A percentile compares a stretch with the other conserved stretches of the same genome.
Conservation (phyloP, 2,797 vertebrate species). For the Eulemur coronatus region DNA sequence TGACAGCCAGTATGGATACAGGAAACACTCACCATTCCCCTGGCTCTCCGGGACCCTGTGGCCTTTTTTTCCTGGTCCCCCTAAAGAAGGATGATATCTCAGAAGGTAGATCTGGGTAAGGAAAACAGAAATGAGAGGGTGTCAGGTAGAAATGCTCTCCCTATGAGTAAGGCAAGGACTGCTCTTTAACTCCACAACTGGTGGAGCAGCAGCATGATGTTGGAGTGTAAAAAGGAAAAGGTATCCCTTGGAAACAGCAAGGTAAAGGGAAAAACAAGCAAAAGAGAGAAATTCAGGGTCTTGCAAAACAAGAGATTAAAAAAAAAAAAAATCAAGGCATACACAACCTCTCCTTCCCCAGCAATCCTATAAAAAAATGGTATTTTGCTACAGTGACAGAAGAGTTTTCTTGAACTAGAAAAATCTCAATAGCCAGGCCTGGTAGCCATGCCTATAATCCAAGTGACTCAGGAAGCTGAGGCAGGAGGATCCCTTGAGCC, state of each 20-base stretch:
- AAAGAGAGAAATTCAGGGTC: neutral
- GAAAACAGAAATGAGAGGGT: constrained; percentile 22
- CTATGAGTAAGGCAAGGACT: neutral
- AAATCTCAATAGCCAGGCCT: no score
- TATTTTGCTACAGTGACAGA: neutral
- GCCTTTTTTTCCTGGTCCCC: constrained; percentile 6
- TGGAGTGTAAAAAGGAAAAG: neutral
- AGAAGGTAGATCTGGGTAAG: constrained; percentile 22
- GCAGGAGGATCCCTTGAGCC: no score
- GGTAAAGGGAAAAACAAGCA: neutral
- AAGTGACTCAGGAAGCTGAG: no score
- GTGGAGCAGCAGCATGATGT: neutral
- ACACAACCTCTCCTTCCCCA: neutral
- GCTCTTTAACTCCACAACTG: neutral
- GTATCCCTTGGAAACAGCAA: neutral
- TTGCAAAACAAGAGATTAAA: neutral
- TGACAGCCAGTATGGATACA: neutral
- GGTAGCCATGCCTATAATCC: no score
- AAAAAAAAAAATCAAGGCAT: neutral
- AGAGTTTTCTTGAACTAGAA: neutral
- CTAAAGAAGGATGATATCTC: constrained; percentile 19
- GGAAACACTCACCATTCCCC: constrained; percentile 16
- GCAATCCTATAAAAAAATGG: neutral
- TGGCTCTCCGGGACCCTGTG: neutral
- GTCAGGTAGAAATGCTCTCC: neutral